These are phyloP conservation scores for Fragum whitleyi DNA, from an alignment of 2,888 invertebrate species.

Conservation along the genomic window DNA sequence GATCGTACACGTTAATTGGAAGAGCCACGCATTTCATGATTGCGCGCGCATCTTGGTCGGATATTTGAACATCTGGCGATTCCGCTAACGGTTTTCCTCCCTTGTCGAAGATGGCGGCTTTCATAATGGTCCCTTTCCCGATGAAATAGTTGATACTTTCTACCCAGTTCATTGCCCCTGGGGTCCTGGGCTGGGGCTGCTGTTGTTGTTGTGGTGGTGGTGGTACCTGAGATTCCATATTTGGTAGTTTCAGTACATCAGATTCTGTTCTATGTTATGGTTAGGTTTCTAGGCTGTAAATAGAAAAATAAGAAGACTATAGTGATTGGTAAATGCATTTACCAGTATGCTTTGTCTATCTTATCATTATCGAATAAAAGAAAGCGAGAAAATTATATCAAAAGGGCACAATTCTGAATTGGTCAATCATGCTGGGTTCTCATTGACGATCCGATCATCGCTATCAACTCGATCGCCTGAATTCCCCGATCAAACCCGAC, in stretches of 20 bases:
- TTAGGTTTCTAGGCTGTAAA: neutral
- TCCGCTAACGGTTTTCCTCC: constrained; percentile 69
- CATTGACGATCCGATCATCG: too few species aligned
- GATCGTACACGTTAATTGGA: constrained; percentile 63
- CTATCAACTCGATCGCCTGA: too few species aligned
- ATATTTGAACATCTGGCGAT: constrained; percentile 61
- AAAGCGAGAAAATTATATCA: too few species aligned
- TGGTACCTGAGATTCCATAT: neutral
- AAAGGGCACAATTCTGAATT: too few species aligned
- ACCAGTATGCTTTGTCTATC: neutral
- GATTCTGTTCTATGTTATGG: neutral
- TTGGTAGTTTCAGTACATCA: neutral
- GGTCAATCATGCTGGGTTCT: too few species aligned
- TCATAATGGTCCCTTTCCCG: constrained; percentile 64
- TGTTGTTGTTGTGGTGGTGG: constrained; percentile 12
- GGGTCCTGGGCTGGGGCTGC: constrained; percentile 29
- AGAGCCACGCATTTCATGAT: constrained; percentile 61
- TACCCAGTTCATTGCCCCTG: constrained; percentile 65
- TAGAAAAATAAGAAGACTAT: too few species aligned
- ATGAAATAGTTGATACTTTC: constrained; percentile 69
- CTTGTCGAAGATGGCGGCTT: constrained; percentile 68
- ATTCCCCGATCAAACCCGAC: too few species aligned
- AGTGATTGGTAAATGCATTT: too few species aligned
- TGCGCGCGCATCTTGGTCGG: constrained; percentile 67
- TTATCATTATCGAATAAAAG: neutral